Base-by-base conservation (phyloP, 2,113 vertebrate species). In the Coryphaenoides rupestris region DNA sequence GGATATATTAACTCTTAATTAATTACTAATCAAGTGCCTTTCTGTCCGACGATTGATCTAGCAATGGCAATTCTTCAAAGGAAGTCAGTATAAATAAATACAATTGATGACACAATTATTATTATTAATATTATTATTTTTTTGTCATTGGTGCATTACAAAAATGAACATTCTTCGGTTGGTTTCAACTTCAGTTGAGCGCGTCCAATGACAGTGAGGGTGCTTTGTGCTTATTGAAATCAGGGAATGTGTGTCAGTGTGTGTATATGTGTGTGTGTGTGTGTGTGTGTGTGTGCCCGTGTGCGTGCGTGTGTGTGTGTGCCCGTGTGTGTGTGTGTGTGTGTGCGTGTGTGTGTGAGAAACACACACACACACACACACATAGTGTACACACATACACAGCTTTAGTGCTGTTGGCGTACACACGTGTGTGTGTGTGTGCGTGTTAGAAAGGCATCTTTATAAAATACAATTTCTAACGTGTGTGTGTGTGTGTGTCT, bases 201-300 rank as follows among this genome's bases (percentile, higher is more conserved):
- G 9, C n/a, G 65, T 46, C 21, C 62, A 40, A 63, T 60, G 73
- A 70, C 63, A 74, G 79, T 64, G n/a, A n/a, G n/a, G n/a, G n/a
- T n/a, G n/a, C 60, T 15, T 85, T 86, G 85, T 88, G 83, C 87
- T 87, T 86, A 1, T 40, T 40, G 68, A 66, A 63, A 62, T 49
- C 5, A 9, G n/a, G 16, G 26, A 19, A 17, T 71, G 56, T 10
- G 0, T 58, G 16, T 46, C 19, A 40, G 57, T 46, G 33, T 21
- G 17, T 45, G 17, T 59, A 7, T 21, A 10, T 19, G 17, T 40
- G 21, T 73, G 55, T 7, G 0, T 57, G 22, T 28, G 24, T 57
- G 21, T n/a, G 21, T 28, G 22, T 7, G 15, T 28, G 55, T 57
- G 14, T 57, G 21, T 69, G 63, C n/a, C 14, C 28, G 55, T 57